Evolutionary conservation across 2,888 invertebrate species (phyloP), one percentile per base, ranked within the genome.

Genomic region (Alentia gelatinosa): DNA sequence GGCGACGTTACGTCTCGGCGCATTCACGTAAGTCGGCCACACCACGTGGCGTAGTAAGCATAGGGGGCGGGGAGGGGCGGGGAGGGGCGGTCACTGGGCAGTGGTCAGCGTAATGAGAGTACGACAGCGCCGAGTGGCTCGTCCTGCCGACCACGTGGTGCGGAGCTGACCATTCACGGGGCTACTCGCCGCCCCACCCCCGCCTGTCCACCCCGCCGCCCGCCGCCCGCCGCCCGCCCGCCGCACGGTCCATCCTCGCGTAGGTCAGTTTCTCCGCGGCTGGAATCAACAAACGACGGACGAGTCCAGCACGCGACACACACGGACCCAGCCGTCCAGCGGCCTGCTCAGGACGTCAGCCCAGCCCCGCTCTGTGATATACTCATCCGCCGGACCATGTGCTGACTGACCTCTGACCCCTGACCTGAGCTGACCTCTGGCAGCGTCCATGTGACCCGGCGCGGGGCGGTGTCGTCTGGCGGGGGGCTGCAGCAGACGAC

Each of bases 341-440:
- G 26, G 30, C 68, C 33, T 30, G 3, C 68, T 68, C 19, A 5
- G 63, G 63, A 12, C 15, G 63, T 15, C 15, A 79, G 9, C 79
- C 35, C 35, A 79, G 33, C 4, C 12, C 79, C 35, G 39, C 5
- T 9, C 39, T 3, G 33, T 79, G 35, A 33, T 35, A 30, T 19
- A 37, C 79, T 79, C 26, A 7, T 68, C 30, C 26, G 5, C 12
- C 12, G n/a, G 68, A 23, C 9, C 12, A 68, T 30, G 68, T 7
- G 33, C 35, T 15, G 9, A 15, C 35, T 79, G 79, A 79, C 79
- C 79, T 68, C 30, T 68, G 83, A 83, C 83, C 83, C 30, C 26
- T 68, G 83, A 83, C 83, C 83, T 35, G 5, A 35, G 39, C n/a
- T 83, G 83, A 83, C 83, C 83, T 26, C 68, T 68, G 26, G n/a